Percentiles rank a stretch among this genome's conserved stretches.
Conservation (phyloP, 2,113 vertebrate genomes). For the Onychostoma macrolepis region DNA sequence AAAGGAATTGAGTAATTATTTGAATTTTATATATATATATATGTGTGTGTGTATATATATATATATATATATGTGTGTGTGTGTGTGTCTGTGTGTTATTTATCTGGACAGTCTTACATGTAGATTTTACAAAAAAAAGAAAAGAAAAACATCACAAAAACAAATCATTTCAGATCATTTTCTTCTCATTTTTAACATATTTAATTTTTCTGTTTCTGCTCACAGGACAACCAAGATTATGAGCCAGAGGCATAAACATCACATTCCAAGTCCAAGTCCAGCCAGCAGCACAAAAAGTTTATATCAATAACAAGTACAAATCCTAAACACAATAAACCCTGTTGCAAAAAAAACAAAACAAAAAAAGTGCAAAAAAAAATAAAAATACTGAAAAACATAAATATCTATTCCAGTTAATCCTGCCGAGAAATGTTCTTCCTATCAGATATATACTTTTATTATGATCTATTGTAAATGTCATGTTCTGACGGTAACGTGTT, state of each 20-base stretch:
- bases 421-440: conserved; percentile 82
- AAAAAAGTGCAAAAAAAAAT: conserved; percentile 63
- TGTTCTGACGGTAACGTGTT: conserved; percentile 79
- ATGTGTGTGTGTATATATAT: too few relatives aligned
- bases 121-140: too few relatives aligned
- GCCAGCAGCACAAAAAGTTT: conserved; percentile 95
- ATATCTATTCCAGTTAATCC: conserved; percentile 69
- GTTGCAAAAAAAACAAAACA: conserved; percentile 71
- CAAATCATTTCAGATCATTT: too few relatives aligned
- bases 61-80: too few relatives aligned
- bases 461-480: conserved; percentile 82
- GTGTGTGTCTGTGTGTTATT: too few relatives aligned
- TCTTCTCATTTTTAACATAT: not conserved
- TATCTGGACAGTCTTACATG: too few relatives aligned
- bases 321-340: conserved; percentile 75
- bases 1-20: too few relatives aligned
- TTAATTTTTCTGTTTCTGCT: conserved; percentile 41
- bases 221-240: conserved; percentile 96
- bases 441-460: conserved; percentile 80
- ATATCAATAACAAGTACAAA: conserved; percentile 83
- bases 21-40: too few relatives aligned
- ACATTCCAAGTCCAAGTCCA: conserved; percentile 73
- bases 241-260: conserved; percentile 94
- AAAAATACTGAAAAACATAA: conserved; percentile 56
- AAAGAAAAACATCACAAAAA: too few relatives aligned